These are phyloP conservation scores for Bombus waltoni DNA, from an alignment of 1,140 invertebrate genomes.

Conservation along the genomic window DNA sequence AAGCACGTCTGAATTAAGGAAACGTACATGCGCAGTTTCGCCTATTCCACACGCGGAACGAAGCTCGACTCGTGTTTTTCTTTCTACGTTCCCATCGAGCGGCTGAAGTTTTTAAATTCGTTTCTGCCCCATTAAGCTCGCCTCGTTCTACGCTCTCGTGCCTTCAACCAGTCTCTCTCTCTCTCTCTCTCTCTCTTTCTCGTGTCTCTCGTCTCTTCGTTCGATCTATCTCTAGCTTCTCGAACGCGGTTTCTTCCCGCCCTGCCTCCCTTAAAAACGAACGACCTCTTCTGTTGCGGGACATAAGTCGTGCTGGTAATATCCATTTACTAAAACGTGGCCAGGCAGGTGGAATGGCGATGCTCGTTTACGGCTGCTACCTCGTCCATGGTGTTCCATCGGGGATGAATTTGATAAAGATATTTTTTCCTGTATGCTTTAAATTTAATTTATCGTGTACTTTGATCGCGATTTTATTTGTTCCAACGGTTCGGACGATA, in stretches of 20 bases:
- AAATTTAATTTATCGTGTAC: not conserved
- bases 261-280: conserved; percentile 40
- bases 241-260: conserved; percentile 6
- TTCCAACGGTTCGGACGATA: no score
- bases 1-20: not conserved
- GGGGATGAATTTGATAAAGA: conserved; percentile 47
- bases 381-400: conserved; percentile 21
- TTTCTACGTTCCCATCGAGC: not conserved
- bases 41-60: not conserved
- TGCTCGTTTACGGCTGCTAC: conserved; percentile 38
- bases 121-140: conserved; percentile 75
- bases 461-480: not conserved
- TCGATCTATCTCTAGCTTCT: not conserved
- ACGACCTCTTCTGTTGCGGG: conserved; percentile 28
- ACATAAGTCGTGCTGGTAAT: conserved; percentile 59
- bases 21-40: not conserved
- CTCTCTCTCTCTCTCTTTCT: conserved; percentile 12
- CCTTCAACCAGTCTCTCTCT: not conserved
- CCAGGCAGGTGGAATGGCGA: conserved; percentile 39
- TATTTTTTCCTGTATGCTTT: not conserved
- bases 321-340: conserved; percentile 58
- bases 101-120: conserved; percentile 71
- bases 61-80: not conserved
- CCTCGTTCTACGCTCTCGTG: conserved; percentile 58
- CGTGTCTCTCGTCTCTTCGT: not conserved